phyloP scores from a whole-genome alignment of 2,797 vertebrate species.

The Eupleurogrammus muticus region DNA sequence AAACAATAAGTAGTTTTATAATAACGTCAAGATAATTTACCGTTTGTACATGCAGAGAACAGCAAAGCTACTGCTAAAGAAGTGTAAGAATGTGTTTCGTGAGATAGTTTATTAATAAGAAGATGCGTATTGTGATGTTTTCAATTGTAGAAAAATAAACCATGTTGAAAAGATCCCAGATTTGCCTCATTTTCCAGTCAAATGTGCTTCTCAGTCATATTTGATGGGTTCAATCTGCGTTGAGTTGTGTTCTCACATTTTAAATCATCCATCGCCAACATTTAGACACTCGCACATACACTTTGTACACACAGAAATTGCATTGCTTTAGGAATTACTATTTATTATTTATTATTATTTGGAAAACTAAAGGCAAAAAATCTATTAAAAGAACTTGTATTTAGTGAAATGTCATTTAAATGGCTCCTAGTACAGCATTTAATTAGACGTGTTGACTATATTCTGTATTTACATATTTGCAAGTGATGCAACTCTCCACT shows the following conservation, averaged over 20 bases:
- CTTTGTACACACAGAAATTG: no score
- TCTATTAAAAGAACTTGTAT: no score
- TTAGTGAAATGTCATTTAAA: no score
- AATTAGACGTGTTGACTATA: no score
- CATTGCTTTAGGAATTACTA: no score
- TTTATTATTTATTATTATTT: no score
- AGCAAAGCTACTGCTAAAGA: slow-evolving; percentile 4
- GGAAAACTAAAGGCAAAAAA: no score
- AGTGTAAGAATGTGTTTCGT: slow-evolving; percentile 52
- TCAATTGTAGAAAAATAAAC: slow-evolving; percentile 74
- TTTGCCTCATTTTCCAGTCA: slow-evolving; percentile 14
- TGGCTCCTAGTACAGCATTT: no score
- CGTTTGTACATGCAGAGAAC: slow-evolving; percentile 31
- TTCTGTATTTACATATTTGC: no score
- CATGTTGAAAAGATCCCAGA: slow-evolving; percentile 52
- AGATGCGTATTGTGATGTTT: slow-evolving; percentile 70
- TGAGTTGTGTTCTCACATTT: slow-evolving; percentile 7
- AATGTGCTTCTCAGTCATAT: neutral
- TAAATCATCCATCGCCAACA: no score
- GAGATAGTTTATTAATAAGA: slow-evolving; percentile 52
- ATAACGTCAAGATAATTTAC: slow-evolving; percentile 28
- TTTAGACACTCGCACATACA: no score
- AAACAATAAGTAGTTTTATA: slow-evolving; percentile 32
- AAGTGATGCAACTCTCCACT: no score
- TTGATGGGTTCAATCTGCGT: slow-evolving; percentile 8